Evolutionary conservation across 1,140 invertebrate genomes (phyloP).

Genomic region (Pseudomyrmex sp.): DNA sequence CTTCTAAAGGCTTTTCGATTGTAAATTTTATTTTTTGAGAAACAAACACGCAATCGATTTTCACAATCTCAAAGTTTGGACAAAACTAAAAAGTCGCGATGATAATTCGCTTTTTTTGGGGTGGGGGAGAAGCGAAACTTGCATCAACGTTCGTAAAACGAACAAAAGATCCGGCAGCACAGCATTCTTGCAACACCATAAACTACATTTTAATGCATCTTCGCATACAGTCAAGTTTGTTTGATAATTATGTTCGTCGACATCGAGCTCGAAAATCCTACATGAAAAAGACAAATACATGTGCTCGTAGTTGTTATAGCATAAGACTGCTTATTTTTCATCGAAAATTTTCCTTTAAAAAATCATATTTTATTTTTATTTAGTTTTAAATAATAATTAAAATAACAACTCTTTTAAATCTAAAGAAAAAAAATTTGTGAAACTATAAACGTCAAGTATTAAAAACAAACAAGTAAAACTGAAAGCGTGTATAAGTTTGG

Average conservation of each 20-base stretch:
- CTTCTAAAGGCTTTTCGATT: not conserved
- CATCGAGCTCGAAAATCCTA: not conserved
- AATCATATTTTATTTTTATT: not conserved
- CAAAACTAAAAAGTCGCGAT: too few species aligned
- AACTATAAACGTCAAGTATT: too few species aligned
- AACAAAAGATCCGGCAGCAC: not conserved
- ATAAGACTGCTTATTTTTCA: not conserved
- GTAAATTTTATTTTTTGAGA: slow-evolving; percentile 35
- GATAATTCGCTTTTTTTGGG: not conserved
- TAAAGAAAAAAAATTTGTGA: too few species aligned
- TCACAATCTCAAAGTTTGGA: not conserved
- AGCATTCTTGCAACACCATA: not conserved
- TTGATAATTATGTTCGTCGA: slow-evolving; percentile 21
- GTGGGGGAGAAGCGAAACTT: not conserved
- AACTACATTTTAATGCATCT: not conserved
- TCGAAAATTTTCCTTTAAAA: not conserved
- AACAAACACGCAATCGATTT: not conserved
- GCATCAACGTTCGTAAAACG: not conserved
- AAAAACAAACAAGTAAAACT: too few species aligned
- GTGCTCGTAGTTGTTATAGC: not conserved
- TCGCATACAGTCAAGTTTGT: not conserved
- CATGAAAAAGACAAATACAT: slow-evolving; percentile 24
- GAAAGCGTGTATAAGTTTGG: too few species aligned
- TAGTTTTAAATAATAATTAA: not conserved
- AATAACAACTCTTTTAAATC: too few species aligned